These are phyloP conservation scores for Microhierax caerulescens DNA, from an alignment of 2,797 vertebrate species.

Conservation along the genomic window DNA sequence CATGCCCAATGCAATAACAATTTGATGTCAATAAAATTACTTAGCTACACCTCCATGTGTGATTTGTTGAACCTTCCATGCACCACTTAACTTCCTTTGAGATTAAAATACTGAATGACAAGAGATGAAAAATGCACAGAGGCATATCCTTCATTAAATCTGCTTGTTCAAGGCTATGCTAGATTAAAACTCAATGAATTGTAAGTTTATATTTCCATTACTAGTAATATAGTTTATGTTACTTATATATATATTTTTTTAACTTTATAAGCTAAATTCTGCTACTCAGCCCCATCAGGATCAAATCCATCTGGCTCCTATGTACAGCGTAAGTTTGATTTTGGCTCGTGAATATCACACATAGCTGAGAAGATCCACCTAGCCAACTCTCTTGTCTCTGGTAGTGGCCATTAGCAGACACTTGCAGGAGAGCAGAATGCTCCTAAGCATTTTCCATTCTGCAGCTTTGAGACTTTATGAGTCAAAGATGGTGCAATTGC, in stretches of 20 bases:
- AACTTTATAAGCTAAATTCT: neutral
- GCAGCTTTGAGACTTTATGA: neutral
- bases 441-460: neutral
- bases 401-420: neutral
- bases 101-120: neutral
- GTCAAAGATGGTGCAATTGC: neutral
- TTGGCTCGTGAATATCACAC: neutral
- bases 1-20: neutral
- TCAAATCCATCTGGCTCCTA: neutral
- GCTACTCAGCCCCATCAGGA: neutral
- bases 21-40: neutral
- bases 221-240: neutral
- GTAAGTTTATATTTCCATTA: neutral
- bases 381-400: neutral
- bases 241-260: neutral
- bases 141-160: neutral
- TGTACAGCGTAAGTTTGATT: neutral
- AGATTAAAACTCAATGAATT: neutral
- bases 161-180: neutral
- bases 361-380: neutral
- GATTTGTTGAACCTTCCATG: rapidly evolving
- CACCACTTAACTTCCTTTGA: neutral
- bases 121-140: neutral
- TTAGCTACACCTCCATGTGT: neutral
- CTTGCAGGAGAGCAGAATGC: neutral